A percentile compares a stretch with the other conserved stretches of the same genome.
Evolutionary conservation across 23 tunicate genomes (phyloP).

Genomic region (Ascidia mentula): DNA sequence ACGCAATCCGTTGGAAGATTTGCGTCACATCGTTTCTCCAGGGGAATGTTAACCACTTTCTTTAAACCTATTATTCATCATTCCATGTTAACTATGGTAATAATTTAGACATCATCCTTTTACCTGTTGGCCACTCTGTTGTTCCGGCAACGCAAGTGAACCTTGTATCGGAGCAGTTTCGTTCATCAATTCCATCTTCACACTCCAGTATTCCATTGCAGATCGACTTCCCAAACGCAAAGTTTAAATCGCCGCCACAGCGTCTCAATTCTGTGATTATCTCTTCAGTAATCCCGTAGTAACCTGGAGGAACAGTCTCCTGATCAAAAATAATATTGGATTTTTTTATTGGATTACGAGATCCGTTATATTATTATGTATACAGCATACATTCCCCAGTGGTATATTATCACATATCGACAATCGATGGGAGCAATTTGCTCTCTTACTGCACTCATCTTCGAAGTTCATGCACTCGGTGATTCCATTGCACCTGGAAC

Average conservation of each 20-base stretch:
- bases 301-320: neutral
- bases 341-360: too few relatives aligned
- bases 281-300: neutral
- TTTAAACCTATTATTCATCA: neutral
- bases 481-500: neutral
- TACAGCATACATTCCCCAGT: too few relatives aligned
- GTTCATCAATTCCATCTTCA: constrained; percentile 25
- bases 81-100: neutral
- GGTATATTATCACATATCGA: neutral
- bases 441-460: constrained; percentile 17
- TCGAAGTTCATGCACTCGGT: neutral
- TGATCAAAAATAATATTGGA: too few relatives aligned
- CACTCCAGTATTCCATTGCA: constrained; percentile 36
- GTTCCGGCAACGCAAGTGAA: constrained; percentile 30
- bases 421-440: constrained; percentile 10
- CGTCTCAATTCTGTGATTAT: neutral
- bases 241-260: neutral
- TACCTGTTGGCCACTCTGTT: constrained; percentile 11
- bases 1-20: constrained; percentile 11
- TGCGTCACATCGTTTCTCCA: constrained; percentile 12
- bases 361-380: too few relatives aligned
- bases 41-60: neutral
- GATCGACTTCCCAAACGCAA: constrained; percentile 15
- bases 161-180: neutral
- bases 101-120: neutral